These are phyloP conservation scores for Mionectes macconnelli DNA, from an alignment of 2,113 vertebrate genomes.

Conservation along the genomic window DNA sequence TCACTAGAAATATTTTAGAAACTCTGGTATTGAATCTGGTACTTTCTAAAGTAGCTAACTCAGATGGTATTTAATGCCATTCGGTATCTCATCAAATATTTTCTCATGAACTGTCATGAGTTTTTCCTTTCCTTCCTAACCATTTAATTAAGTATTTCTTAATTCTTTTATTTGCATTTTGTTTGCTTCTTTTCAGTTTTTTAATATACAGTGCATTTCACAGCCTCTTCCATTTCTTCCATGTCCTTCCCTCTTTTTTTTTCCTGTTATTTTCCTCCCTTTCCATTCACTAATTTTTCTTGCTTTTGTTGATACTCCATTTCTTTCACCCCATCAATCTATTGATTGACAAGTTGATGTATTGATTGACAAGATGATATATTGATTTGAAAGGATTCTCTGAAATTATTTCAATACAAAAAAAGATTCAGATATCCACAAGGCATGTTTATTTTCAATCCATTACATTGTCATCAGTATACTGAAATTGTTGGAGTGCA, in stretches of 20 bases:
- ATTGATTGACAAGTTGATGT: neutral
- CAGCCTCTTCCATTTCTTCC: neutral
- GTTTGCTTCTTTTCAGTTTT: neutral
- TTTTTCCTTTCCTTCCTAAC: neutral
- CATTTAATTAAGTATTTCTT: neutral
- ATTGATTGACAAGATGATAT: neutral
- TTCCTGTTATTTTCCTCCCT: neutral
- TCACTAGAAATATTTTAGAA: neutral
- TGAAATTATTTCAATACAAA: neutral
- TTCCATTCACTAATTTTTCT: neutral
- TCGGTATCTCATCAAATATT: neutral
- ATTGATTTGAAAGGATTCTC: neutral
- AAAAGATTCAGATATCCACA: neutral
- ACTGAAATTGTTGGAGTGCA: neutral
- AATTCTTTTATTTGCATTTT: neutral
- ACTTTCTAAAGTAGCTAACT: neutral
- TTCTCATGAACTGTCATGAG: neutral
- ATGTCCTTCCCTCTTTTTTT: neutral
- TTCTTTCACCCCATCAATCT: neutral
- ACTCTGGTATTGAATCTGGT: neutral
- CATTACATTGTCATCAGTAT: neutral
- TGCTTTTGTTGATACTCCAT: neutral
- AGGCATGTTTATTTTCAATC: neutral
- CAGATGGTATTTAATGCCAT: neutral
- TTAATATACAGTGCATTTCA: neutral